Conservation (phyloP, 2,113 vertebrate species). For the Prochilodus magdalenae region DNA sequence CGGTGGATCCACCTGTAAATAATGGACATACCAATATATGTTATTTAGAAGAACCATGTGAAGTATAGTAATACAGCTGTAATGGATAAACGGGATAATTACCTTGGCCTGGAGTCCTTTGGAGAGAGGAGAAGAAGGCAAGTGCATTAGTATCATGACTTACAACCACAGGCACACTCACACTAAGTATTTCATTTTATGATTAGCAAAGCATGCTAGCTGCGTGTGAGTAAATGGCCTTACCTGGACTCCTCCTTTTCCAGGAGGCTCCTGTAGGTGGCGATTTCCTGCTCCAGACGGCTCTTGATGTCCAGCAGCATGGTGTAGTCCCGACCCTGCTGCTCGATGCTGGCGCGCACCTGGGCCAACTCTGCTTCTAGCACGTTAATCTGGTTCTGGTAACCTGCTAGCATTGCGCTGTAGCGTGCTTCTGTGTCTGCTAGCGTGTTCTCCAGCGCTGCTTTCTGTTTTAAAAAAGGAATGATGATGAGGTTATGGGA, state of each 20-base stretch:
- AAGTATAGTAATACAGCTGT: background rate
- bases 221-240: no score
- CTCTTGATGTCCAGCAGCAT: slow-evolving; percentile 81
- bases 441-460: slow-evolving; percentile 75
- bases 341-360: slow-evolving; percentile 73
- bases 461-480: slow-evolving; percentile 69
- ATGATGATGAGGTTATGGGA: background rate
- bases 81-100: slow-evolving; percentile 27
- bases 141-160: background rate
- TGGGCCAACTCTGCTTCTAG: slow-evolving; percentile 72
- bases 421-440: slow-evolving; percentile 77
- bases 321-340: slow-evolving; percentile 76
- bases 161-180: background rate
- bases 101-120: slow-evolving; percentile 64
- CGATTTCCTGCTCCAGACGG: slow-evolving; percentile 81
- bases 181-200: background rate
- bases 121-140: slow-evolving; percentile 27
- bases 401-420: slow-evolving; percentile 71
- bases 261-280: slow-evolving; percentile 80
- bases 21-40: slow-evolving; percentile 11
- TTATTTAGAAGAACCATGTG: background rate
- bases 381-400: slow-evolving; percentile 77
- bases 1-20: no score
- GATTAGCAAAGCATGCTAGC: background rate
- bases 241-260: slow-evolving; percentile 80